phyloP scores from a whole-genome alignment of 2,797 vertebrate genomes.

The Chiroxiphia lanceolata region DNA sequence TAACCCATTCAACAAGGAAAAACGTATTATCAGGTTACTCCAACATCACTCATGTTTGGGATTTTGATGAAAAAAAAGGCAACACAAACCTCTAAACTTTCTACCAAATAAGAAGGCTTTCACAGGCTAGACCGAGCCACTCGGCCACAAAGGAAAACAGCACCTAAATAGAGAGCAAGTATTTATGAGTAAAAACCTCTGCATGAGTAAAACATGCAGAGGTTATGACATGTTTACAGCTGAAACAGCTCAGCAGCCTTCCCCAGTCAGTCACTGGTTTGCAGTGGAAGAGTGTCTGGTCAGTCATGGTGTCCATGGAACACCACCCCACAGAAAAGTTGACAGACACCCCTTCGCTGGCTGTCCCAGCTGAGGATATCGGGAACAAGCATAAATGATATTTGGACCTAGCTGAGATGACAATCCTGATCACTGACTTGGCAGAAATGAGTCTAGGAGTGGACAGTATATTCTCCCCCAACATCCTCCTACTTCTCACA shows the following conservation, averaged over 20 bases:
- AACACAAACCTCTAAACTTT: background rate
- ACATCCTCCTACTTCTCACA: background rate
- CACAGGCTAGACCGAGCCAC: background rate
- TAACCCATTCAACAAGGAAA: background rate
- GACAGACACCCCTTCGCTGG: background rate
- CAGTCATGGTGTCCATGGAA: background rate
- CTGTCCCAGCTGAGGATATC: background rate
- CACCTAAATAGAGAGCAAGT: background rate
- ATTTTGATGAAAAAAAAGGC: background rate
- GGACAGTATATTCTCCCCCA: background rate
- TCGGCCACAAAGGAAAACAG: background rate
- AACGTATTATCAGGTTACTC: background rate
- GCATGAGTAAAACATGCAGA: background rate
- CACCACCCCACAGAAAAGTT: background rate
- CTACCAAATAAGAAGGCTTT: background rate
- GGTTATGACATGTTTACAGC: background rate
- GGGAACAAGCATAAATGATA: background rate
- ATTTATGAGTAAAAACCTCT: background rate
- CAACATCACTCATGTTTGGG: background rate
- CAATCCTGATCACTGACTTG: background rate
- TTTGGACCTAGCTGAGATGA: background rate
- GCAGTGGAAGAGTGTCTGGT: background rate
- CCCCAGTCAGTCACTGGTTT: background rate
- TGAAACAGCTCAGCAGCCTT: background rate
- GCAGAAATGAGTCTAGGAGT: background rate